phyloP scores from a whole-genome alignment of 2,113 vertebrate species.

The Leptosomus discolor region DNA sequence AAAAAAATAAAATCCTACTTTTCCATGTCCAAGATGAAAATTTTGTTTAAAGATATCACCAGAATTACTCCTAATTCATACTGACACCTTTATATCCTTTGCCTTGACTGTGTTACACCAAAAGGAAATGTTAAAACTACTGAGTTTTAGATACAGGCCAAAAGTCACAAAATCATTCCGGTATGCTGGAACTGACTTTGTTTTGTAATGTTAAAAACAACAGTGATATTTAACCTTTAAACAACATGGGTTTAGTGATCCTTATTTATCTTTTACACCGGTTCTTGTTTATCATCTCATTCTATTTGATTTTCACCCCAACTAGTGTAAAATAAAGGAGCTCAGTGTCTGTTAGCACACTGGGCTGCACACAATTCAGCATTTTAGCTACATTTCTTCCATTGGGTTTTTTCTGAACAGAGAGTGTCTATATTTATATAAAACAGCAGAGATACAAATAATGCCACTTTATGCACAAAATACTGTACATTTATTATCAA shows the following conservation, averaged over 20 bases:
- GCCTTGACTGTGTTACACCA: neutral
- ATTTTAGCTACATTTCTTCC: neutral
- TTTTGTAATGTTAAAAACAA: neutral
- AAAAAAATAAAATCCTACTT: neutral
- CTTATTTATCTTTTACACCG: neutral
- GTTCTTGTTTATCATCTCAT: neutral
- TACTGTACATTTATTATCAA: neutral
- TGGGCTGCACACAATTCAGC: neutral
- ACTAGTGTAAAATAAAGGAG: neutral
- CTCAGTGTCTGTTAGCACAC: neutral
- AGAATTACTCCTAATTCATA: neutral
- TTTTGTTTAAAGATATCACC: neutral
- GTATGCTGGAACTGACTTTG: neutral
- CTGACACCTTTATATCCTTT: neutral
- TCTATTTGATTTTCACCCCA: neutral
- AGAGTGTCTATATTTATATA: neutral
- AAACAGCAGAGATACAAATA: neutral
- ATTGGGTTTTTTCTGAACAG: neutral
- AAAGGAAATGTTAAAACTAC: neutral
- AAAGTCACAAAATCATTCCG: neutral
- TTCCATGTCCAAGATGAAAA: neutral
- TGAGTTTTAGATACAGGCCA: neutral
- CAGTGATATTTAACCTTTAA: neutral
- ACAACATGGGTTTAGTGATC: neutral
- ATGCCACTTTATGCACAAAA: neutral